These are phyloP conservation scores for Eledona agricola DNA, from an alignment of 2,888 invertebrate genomes.

Conservation along the genomic window DNA sequence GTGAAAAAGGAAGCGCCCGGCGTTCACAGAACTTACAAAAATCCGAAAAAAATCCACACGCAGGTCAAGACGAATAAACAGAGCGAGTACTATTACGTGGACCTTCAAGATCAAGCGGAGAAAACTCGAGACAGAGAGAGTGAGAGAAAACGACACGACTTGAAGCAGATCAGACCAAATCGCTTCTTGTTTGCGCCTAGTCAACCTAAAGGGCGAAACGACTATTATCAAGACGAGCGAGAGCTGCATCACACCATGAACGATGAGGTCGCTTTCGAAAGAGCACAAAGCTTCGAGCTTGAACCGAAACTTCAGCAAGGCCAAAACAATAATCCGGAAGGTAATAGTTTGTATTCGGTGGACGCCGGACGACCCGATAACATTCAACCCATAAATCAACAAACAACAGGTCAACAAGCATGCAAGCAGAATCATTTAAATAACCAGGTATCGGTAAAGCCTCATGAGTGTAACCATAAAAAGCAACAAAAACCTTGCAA, in stretches of 20 bases:
- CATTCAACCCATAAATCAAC: conserved; percentile 6
- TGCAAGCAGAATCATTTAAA: no score
- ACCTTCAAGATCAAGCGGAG: conserved; percentile 8
- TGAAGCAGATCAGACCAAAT: neutral
- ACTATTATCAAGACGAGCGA: conserved; percentile 7
- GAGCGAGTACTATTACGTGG: conserved; percentile 14
- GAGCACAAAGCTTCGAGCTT: conserved; percentile 16
- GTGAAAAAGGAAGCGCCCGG: conserved; percentile 16
- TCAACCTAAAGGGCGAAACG: no score
- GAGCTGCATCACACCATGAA: conserved; percentile 2
- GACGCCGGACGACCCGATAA: conserved; percentile 20
- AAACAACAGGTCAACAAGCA: neutral
- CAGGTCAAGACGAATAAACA: conserved; percentile 5
- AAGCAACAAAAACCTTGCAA: no score
- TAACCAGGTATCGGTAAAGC: no score
- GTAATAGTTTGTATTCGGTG: conserved; percentile 27
- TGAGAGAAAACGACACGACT: conserved; percentile 7
- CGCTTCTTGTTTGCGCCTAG: neutral
- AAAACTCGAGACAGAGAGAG: conserved; percentile 1
- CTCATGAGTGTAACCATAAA: no score
- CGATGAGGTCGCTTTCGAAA: conserved; percentile 19
- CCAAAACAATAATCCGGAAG: conserved; percentile 15
- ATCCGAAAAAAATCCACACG: neutral
- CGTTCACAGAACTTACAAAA: conserved; percentile 22
- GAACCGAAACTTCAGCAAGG: conserved; percentile 1